Conservation (phyloP, 2,888 invertebrate genomes). For the Pollenia griseotomentosa region DNA sequence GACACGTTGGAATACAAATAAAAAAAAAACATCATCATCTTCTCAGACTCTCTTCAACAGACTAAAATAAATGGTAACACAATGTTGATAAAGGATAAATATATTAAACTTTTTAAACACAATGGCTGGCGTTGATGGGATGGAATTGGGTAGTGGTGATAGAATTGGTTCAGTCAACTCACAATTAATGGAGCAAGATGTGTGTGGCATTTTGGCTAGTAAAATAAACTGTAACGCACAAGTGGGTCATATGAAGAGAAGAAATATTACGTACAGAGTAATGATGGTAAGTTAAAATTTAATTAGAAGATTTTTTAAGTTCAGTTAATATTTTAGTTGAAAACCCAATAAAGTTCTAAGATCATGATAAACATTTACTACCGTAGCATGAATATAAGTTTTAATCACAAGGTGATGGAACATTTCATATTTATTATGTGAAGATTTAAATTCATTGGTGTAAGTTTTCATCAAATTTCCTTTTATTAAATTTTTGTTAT, state of each 20-base stretch:
- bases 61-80: conserved; percentile 72
- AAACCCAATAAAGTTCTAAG: too few relatives aligned
- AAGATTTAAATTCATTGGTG: too few relatives aligned
- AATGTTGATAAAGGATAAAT: conserved; percentile 69
- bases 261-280: conserved; percentile 77
- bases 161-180: conserved; percentile 65
- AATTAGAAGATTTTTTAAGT: background rate
- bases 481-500: too few relatives aligned
- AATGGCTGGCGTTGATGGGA: conserved; percentile 62
- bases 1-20: conserved; percentile 70
- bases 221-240: conserved; percentile 74
- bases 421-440: too few relatives aligned
- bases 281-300: conserved; percentile 75
- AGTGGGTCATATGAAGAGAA: conserved; percentile 76
- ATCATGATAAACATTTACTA: too few relatives aligned
- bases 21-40: conserved; percentile 64
- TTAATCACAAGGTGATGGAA: too few relatives aligned
- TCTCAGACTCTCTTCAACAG: conserved; percentile 73
- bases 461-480: too few relatives aligned
- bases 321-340: too few relatives aligned
- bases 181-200: conserved; percentile 62
- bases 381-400: too few relatives aligned
- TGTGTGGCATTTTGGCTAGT: conserved; percentile 50
- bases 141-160: conserved; percentile 13
- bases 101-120: conserved; percentile 73